phyloP scores from a whole-genome alignment of 2,113 vertebrate species.

The Vulpes vulpes region DNA sequence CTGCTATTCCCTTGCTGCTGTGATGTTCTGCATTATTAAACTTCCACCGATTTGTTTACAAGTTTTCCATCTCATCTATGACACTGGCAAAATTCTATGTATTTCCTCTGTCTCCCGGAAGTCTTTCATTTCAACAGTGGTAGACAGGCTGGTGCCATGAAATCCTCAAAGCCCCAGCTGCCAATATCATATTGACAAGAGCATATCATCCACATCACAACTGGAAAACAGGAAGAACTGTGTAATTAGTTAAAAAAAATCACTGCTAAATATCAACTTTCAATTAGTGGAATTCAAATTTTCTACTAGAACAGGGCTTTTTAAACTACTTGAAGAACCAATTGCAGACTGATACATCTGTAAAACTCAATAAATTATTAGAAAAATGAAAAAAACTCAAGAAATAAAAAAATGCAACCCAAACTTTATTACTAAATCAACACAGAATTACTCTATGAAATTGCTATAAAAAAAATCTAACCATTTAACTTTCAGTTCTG shows the following conservation, averaged over 20 bases:
- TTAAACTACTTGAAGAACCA: conserved; percentile 46
- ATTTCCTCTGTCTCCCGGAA: not conserved
- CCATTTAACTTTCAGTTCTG: not conserved
- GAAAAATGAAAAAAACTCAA: conserved; percentile 7
- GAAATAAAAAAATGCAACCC: not conserved
- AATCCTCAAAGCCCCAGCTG: not conserved
- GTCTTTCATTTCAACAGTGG: not conserved
- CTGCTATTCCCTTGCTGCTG: not conserved
- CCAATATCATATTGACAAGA: not conserved
- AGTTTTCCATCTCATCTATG: not conserved
- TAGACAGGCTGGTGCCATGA: not conserved
- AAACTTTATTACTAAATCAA: conserved; percentile 28
- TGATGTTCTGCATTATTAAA: conserved; percentile 54
- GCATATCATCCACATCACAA: not conserved
- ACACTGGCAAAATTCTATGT: not conserved
- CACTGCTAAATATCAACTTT: not conserved
- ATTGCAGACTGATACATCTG: not conserved
- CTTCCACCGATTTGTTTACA: conserved; percentile 27
- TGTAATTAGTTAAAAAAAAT: not conserved
- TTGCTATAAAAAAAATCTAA: conserved; percentile 10
- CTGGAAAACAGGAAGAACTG: not conserved
- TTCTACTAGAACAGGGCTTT: not conserved
- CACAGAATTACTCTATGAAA: not conserved
- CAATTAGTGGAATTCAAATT: not conserved
- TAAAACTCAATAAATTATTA: conserved; percentile 31